Evolutionary conservation across 2,888 invertebrate genomes (phyloP).

Genomic region (Hemicrepidius hirtus): DNA sequence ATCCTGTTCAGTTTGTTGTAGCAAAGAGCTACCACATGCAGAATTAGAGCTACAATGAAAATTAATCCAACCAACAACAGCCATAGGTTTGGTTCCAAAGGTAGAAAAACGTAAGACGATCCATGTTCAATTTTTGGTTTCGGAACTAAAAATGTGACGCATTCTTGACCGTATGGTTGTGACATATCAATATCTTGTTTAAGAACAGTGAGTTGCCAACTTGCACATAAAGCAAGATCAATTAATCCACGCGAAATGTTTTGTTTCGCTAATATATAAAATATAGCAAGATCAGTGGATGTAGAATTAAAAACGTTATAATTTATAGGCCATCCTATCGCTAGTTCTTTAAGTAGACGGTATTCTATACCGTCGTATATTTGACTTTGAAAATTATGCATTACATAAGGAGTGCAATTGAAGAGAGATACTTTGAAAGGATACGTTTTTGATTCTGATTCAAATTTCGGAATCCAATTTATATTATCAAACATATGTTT

Average conservation of each 20-base stretch:
- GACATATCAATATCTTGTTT: conserved; percentile 19
- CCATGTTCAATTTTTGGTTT: conserved; percentile 42
- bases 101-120: conserved; percentile 38
- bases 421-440: conserved; percentile 14
- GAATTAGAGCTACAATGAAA: neutral
- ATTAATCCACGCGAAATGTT: neutral
- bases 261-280: neutral
- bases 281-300: neutral
- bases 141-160: conserved; percentile 56
- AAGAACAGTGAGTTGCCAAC: conserved; percentile 10
- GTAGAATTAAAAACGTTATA: neutral
- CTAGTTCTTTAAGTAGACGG: conserved; percentile 31
- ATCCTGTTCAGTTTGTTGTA: neutral
- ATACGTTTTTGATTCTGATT: neutral
- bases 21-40: conserved; percentile 8
- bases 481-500: neutral
- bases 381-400: neutral
- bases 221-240: conserved; percentile 27
- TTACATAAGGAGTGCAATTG: conserved; percentile 33
- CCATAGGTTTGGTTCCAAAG: conserved; percentile 39
- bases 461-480: conserved; percentile 10
- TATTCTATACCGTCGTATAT: conserved; percentile 43
- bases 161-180: conserved; percentile 51
- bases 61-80: conserved; percentile 15
- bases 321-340: conserved; percentile 18